Base-by-base conservation (phyloP, 2,113 vertebrate species). In the Caretta caretta region DNA sequence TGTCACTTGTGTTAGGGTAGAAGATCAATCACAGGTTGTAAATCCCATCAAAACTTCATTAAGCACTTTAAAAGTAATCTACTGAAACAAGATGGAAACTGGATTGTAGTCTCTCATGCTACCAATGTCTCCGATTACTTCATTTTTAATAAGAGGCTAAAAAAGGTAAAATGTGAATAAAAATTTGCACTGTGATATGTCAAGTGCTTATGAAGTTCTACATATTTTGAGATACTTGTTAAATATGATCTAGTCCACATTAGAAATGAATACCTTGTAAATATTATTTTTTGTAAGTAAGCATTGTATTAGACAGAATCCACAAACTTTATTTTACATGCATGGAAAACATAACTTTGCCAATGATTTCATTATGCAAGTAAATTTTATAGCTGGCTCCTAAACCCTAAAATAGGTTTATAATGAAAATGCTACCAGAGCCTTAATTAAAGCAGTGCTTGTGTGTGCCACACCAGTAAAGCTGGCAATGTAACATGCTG, bases 391-490 rank as follows among this genome's bases (percentile, higher is more conserved):
- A 62, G n/a, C 31, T 12, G 84, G 46, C 31, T 80, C 56, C 31
- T 62, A 69, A 5, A 59, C 16, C 72, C 54, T 84, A 2, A 76
- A 80, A 76, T 16, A 1, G 2, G 48, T 50, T 42, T 57, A 16
- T 12, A 0, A 0, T 89, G 86, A 35, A 81, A 10, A 17, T 57
- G 29, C 53, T 48, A 0, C 5, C 48, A 8, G 53, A 54, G 38
- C 53, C 46, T 65, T 49, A 17, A 57, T 14, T 76, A 79, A 49
- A 59, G 35, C 14, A 24, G 51, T 59, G 85, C 19, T 10, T 24
- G 22, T 48, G 25, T 83, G 38, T 46, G 51, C 51, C 46, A n/a
- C 31, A 49, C 42, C 29, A 49, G 29, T n/a, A 59, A n/a, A 35
- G 42, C 85, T 56, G 38, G 48, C 29, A 54, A 29, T n/a, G 35